Percentiles rank a stretch among this genome's conserved stretches.
phyloP scores from a whole-genome alignment of 1,140 invertebrate species.

The Lasioglossum albipes region DNA sequence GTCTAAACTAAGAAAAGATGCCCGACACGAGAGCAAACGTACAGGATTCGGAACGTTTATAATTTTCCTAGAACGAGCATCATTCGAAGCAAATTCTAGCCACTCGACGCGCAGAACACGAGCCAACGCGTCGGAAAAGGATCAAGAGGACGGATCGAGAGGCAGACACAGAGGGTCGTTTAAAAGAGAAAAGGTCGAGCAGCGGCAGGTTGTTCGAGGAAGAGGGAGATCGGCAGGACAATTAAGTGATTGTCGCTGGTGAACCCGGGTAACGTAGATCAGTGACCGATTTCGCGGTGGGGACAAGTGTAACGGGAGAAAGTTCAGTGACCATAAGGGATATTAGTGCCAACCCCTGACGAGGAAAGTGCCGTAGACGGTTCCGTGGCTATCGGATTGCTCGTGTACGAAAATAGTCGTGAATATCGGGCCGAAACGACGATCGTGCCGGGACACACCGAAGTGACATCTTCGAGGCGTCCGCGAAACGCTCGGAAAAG shows the following conservation, averaged over 20 bases:
- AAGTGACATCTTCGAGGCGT: constrained; percentile 44
- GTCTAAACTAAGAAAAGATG: no score
- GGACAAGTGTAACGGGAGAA: constrained; percentile 57
- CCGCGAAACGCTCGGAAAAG: not conserved
- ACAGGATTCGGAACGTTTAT: no score
- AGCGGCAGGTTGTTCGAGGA: not conserved
- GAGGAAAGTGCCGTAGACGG: constrained; percentile 67
- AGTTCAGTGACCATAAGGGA: constrained; percentile 78
- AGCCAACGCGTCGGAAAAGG: no score
- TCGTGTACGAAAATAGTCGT: constrained; percentile 72
- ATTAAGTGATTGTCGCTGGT: constrained; percentile 18
- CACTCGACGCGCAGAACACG: no score
- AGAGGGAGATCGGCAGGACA: not conserved
- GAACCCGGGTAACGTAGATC: constrained; percentile 24
- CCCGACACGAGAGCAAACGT: no score
- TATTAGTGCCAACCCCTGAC: constrained; percentile 71
- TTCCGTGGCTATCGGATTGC: constrained; percentile 65
- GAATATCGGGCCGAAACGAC: constrained; percentile 61
- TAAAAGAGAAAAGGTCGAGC: not conserved
- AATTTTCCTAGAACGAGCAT: no score
- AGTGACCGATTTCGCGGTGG: constrained; percentile 54
- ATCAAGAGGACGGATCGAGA: not conserved
- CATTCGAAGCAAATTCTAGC: no score
- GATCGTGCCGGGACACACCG: constrained; percentile 55
- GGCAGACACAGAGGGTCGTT: not conserved